Evolutionary conservation across 2,113 vertebrate species (phyloP), one percentile per base, ranked within the genome.

Genomic region (Sinocyclocheilus grahami): DNA sequence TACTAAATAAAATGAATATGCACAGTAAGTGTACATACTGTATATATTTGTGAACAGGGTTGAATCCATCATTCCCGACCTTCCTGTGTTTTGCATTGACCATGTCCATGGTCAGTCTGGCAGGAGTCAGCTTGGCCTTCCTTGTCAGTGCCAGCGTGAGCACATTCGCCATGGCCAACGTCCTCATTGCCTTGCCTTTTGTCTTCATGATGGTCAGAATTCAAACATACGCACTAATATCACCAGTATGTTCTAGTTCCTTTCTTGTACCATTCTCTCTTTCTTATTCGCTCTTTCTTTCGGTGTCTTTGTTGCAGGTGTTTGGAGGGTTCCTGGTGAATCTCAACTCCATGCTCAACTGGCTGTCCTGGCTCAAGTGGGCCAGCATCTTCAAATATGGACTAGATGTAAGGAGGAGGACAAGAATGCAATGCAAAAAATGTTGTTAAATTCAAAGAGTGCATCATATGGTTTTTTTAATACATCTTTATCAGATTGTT

Each of bases 151-250:
- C 95, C 12, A 95, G 94, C 0, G 92, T 93, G 37, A 93, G 91
- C 13, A 88, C 95, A 7, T 96, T 96, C 51, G 94, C 95, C 4
- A 92, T 95, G 90, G 95, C 95, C 30, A 96, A 96, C 89, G 88
- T 94, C 83, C 90, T 96, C 80, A 93, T 96, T 6, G 92, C 94
- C 51, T 83, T 96, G 12, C 95, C 95, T 22, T 96, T 94, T 0
- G 93, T 96, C 89, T 95, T 96, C 89, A 96, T 96, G 95, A 96
- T 96, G 95, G 95, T 95, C 87, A 91, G 94, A 71, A 60, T 67
- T 30, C 1, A 4, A 30, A 53, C 77, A 16, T 8, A 4, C 63
- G 2, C 30, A 33, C 30, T 33, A 33, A 33, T 33, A 3, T 33
- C 30, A 33, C 30, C 30, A 33, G 30, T 33, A 33, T 33, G 30